Evolutionary conservation across 2,113 vertebrate species (phyloP).

Genomic region (Pelmatolapia mariae): DNA sequence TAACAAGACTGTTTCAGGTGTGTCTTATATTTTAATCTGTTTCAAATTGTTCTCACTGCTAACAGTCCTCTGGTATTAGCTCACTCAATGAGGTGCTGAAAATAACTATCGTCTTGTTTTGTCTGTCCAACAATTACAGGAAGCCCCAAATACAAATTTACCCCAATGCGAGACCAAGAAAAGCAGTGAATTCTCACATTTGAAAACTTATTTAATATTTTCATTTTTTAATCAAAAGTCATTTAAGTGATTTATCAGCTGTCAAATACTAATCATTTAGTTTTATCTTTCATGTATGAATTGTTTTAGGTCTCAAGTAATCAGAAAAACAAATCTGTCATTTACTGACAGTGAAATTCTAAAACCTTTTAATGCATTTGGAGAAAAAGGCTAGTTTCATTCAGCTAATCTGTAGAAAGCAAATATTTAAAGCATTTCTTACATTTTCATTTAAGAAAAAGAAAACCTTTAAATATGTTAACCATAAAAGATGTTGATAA

Average conservation of each 20-base stretch:
- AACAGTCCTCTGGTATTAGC: not conserved
- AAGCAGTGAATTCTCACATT: not conserved
- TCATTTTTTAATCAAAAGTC: not conserved
- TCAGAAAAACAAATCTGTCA: not conserved
- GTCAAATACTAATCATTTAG: not conserved
- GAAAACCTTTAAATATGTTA: not conserved
- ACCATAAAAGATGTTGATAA: not conserved
- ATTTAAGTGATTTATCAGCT: not conserved
- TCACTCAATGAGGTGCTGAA: not conserved
- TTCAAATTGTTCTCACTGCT: not conserved
- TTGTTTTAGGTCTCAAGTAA: not conserved
- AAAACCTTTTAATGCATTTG: not conserved
- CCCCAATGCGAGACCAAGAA: not conserved
- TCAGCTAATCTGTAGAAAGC: not conserved
- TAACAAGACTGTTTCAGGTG: not conserved
- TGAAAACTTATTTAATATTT: fast-evolving
- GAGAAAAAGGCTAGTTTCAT: not conserved
- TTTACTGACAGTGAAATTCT: not conserved
- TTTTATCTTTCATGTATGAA: not conserved
- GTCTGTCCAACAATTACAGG: not conserved
- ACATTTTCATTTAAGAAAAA: fast-evolving
- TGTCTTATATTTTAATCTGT: not conserved
- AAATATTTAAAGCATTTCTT: not conserved
- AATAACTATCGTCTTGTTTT: not conserved
- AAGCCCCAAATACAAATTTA: not conserved